Base-by-base conservation (phyloP, 2,888 invertebrate genomes). In the Caenorhabditis macrosperma region DNA sequence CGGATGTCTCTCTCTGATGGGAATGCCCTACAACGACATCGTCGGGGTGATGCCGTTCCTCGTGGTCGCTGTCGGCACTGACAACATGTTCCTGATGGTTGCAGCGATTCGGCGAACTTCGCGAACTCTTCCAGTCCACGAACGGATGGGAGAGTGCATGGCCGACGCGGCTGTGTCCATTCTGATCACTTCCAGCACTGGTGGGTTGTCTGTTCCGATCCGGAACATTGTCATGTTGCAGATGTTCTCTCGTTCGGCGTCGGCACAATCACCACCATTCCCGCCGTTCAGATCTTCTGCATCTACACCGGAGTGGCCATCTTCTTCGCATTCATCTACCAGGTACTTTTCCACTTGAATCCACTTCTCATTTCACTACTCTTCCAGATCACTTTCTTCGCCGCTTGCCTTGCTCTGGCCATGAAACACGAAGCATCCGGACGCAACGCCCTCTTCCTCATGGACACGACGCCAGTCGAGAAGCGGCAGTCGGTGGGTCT, bases 51-150 rank as follows among this genome's bases (percentile, higher is more conserved):
- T 96, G 28, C 96, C 96, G 6, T 96, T 96, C 91, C 93, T 96
- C 76, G 96, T 96, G 95, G 95, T 96, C 87, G 96, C 96, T 90
- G 96, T 97, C 89, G 96, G 96, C 78, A 95, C 96, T 78, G 96
- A 97, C 91, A 96, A 96, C 91, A 96, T 96, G 1, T 97, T 97
- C 90, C 95, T 97, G 30, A 95, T 97, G 95, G 92, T 97, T 88
- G 96, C 96, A 1, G 95, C 96, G 0, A 96, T 96, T 95, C 93
- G 96, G 69, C 93, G 96, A 61, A 96, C 96, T 0, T 94, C 95
- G 6, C 82, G 91, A 12, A 84, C 83, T 1, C 82, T 84, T 46
- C 93, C 94, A 9, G 95, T 78, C 9, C 81, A 78, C 22, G 82
- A 85, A 52, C 41, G 85, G 66, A 83, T 83, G 83, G 83, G 94